These are phyloP conservation scores for Perodicticus potto DNA, from an alignment of 2,797 vertebrate species.

Conservation along the genomic window DNA sequence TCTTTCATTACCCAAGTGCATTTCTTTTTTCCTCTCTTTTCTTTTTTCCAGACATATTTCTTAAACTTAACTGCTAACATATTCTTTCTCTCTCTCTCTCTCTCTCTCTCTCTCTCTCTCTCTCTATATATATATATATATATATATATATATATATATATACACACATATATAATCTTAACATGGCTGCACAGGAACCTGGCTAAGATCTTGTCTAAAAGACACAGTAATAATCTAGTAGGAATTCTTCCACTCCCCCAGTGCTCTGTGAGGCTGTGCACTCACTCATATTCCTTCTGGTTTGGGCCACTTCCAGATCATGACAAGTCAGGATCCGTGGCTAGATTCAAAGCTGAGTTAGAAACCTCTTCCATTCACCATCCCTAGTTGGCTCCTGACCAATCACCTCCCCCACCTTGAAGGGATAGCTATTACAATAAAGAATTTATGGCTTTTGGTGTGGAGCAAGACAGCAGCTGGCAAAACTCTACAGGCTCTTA, in stretches of 20 bases:
- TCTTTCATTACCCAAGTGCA: background rate
- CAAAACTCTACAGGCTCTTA: conserved; percentile 28
- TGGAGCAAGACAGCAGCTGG: background rate
- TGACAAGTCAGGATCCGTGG: background rate
- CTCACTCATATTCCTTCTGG: conserved; percentile 72
- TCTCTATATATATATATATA: too few species aligned
- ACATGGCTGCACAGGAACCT: background rate
- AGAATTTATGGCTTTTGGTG: conserved; percentile 57
- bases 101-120: background rate
- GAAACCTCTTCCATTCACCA: conserved; percentile 59
- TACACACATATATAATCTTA: background rate
- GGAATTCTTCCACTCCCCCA: background rate
- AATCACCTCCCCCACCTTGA: conserved; percentile 45
- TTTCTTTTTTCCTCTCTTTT: background rate
- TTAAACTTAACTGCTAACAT: conserved; percentile 41
- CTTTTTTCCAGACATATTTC: background rate
- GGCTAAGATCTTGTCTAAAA: conserved; percentile 39
- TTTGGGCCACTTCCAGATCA: conserved; percentile 73
- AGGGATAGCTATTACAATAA: conserved; percentile 65
- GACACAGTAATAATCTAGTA: background rate
- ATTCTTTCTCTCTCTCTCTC: background rate
- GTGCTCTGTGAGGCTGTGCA: background rate
- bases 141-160: too few species aligned
- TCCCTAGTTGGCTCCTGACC: conserved; percentile 49
- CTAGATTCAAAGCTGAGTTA: conserved; percentile 43